Base-by-base conservation (phyloP, 2,113 vertebrate genomes). In the Tonatia bakeri region DNA sequence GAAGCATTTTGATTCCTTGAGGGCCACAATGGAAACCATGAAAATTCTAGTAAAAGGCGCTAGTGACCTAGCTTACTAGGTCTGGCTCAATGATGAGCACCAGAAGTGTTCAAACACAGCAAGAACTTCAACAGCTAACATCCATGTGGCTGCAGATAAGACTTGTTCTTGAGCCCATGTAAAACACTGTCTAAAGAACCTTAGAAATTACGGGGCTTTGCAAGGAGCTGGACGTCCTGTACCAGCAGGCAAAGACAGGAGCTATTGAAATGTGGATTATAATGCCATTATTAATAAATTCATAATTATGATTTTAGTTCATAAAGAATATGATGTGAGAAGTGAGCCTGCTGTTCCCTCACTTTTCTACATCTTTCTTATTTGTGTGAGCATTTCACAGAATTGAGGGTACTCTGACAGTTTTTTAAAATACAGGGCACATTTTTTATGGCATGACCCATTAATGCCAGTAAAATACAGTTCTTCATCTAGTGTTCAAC, bases 1-100 rank as follows among this genome's bases (percentile, higher is more conserved):
- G 11, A 85, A 95, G 36, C 24, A 38, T 92, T 96, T 87, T 87
- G 40, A 73, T 86, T 92, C 17, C n/a, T 64, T 94, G 33, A 95
- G 19, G 24, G 16, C 56, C 40, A 70, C n/a, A 59, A 1, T 64
- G 13, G 52, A 84, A 31, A 69, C 82, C n/a, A 92, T 31, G 43
- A 64, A 75, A 64, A 40, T 80, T 50, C 69, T 26, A 67, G 50
- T 47, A 94, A 70, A 69, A 94, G 19, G 59, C 36, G 13, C 26
- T 79, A 73, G 45, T 75, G 22, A 87, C 40, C 86, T 76, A 59
- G 26, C 24, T 88, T 56, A 69, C 64, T 22, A 36, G 38, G 76
- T 43, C 64, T 75, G 47, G 12, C 31, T 95, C 75, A 72, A 8
- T 19, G 45, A n/a, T 52, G n/a, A 40, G 52, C 86, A 12, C 54